Conservation (phyloP, 2,888 invertebrate genomes). For the Habroteleia sp. region DNA sequence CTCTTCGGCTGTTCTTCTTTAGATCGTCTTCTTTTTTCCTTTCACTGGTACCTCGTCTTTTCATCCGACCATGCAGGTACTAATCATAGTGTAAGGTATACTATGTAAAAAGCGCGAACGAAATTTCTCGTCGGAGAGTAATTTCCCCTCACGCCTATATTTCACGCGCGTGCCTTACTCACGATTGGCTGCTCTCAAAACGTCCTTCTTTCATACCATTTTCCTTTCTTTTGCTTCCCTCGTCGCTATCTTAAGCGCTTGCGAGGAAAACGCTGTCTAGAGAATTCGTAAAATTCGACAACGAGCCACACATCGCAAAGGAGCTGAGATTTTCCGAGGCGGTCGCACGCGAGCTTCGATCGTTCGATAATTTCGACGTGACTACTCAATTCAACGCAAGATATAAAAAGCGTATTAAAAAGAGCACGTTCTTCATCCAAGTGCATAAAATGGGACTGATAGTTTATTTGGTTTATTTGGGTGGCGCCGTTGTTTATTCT, state of each 20-base stretch:
- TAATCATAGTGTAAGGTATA: conserved; percentile 53
- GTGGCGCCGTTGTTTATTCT: too few species aligned
- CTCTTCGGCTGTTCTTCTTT: conserved; percentile 14
- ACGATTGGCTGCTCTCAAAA: conserved; percentile 74
- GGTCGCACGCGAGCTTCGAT: conserved; percentile 18
- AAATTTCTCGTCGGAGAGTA: conserved; percentile 78
- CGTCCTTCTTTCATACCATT: conserved; percentile 38
- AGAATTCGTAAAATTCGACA: conserved; percentile 70
- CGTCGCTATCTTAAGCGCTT: conserved; percentile 69
- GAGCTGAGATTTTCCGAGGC: conserved; percentile 34
- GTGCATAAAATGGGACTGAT: too few species aligned
- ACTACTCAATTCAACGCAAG: conserved; percentile 35
- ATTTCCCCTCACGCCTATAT: conserved; percentile 78
- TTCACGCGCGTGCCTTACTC: conserved; percentile 76
- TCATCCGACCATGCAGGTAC: conserved; percentile 20
- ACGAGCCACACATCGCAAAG: conserved; percentile 42
- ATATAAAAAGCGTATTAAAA: conserved; percentile 12
- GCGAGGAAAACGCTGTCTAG: conserved; percentile 70
- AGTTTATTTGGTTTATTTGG: too few species aligned
- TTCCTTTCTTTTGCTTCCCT: conserved; percentile 49
- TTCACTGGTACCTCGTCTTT: not conserved
- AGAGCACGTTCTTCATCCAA: too few species aligned
- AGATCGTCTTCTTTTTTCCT: not conserved
- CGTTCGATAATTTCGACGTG: conserved; percentile 50
- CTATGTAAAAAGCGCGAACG: conserved; percentile 66